Conservation (phyloP, 2,113 vertebrate genomes). For the Lucifuga dentata region DNA sequence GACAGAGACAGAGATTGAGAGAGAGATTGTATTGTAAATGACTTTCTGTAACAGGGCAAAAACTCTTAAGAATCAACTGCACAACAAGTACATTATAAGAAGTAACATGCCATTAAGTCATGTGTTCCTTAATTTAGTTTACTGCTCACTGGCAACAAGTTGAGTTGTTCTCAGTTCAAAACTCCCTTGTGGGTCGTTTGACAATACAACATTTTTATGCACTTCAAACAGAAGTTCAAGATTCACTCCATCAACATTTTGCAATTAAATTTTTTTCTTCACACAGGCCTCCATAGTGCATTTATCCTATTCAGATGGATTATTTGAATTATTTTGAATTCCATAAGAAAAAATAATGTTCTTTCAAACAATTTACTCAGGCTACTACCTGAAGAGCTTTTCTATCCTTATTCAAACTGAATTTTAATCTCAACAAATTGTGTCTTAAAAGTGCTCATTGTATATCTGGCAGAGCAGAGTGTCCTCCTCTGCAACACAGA, state of each 20-base stretch:
- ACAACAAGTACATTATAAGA: neutral
- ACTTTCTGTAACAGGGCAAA: no score
- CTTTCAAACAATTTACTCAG: neutral
- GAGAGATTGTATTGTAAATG: neutral
- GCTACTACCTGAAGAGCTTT: neutral
- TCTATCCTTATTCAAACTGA: slow-evolving; percentile 10
- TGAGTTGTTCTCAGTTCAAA: neutral
- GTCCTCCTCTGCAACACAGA: slow-evolving; percentile 42
- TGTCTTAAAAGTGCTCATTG: slow-evolving; percentile 23
- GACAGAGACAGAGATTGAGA: no score
- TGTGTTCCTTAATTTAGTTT: slow-evolving; percentile 3
- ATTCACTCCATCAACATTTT: neutral
- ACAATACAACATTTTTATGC: neutral
- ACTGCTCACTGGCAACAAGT: no score
- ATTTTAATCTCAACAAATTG: neutral
- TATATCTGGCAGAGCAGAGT: slow-evolving; percentile 31
- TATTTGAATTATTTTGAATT: no score
- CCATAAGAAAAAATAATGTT: no score
- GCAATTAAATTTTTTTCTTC: no score
- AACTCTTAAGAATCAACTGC: neutral
- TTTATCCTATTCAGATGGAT: no score
- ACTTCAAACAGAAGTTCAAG: neutral
- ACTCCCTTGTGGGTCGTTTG: neutral
- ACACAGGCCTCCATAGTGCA: no score
- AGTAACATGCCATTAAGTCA: neutral